Percentiles rank a stretch among this genome's conserved stretches.
These are phyloP conservation scores for Radopholus similis DNA, from an alignment of 1,140 invertebrate genomes.

Conservation along the genomic window DNA sequence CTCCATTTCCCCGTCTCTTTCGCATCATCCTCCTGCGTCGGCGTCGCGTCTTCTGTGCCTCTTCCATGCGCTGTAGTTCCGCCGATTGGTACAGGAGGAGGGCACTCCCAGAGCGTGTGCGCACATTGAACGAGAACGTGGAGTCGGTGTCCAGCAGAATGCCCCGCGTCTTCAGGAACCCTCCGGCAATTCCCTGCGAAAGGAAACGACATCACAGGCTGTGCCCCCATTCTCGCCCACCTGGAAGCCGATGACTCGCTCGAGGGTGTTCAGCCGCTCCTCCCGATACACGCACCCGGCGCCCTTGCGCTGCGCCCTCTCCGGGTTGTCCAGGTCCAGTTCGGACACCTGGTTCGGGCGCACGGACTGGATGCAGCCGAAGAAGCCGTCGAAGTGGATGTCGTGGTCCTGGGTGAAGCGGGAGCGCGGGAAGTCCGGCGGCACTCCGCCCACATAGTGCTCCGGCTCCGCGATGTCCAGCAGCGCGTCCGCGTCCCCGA, in stretches of 20 bases:
- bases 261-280: slow-evolving; percentile 41
- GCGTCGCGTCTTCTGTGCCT: slow-evolving; percentile 10
- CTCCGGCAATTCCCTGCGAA: slow-evolving; percentile 22
- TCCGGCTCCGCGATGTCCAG: slow-evolving; percentile 50
- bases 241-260: slow-evolving; percentile 50
- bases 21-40: slow-evolving; percentile 7
- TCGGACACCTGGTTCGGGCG: slow-evolving; percentile 53
- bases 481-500: slow-evolving; percentile 27
- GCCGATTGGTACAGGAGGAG: slow-evolving; percentile 52
- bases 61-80: slow-evolving; percentile 16
- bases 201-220: neutral
- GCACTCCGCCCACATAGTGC: slow-evolving; percentile 56
- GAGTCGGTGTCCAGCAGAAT: slow-evolving; percentile 23
- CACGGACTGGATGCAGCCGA: slow-evolving; percentile 58
- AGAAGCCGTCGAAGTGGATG: slow-evolving; percentile 55
- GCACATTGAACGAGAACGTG: slow-evolving; percentile 51
- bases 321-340: slow-evolving; percentile 55
- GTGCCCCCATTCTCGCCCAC: neutral
- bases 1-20: slow-evolving; percentile 1
- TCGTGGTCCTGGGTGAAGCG: slow-evolving; percentile 31
- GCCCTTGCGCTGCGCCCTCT: slow-evolving; percentile 49
- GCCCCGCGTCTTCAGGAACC: slow-evolving; percentile 38
- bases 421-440: slow-evolving; percentile 37
- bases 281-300: slow-evolving; percentile 44
- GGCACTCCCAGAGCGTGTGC: slow-evolving; percentile 53